Evolutionary conservation across 2,113 vertebrate species (phyloP).

Genomic region (Ochotona curzoniae): DNA sequence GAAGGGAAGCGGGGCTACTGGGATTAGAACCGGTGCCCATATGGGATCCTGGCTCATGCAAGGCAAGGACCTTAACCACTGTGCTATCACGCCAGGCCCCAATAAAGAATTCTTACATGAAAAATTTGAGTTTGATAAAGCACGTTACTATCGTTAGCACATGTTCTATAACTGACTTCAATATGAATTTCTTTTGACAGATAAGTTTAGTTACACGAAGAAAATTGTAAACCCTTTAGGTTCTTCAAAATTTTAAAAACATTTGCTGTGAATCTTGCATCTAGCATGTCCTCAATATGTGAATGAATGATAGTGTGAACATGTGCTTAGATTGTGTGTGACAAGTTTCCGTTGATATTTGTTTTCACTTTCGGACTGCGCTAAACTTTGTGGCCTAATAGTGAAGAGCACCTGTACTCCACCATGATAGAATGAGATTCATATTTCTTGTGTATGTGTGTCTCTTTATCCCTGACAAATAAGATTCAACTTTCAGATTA

Average conservation of each 20-base stretch:
- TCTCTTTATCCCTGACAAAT: constrained; percentile 21
- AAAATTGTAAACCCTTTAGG: neutral
- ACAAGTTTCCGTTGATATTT: constrained; percentile 45
- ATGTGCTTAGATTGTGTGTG: constrained; percentile 26
- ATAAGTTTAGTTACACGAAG: neutral
- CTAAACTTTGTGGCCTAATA: neutral
- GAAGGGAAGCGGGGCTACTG: too few species aligned
- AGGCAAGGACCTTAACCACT: too few species aligned
- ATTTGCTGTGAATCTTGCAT: constrained; percentile 46
- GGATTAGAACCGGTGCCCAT: too few species aligned
- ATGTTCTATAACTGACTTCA: neutral
- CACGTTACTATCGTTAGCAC: neutral
- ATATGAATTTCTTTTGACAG: constrained; percentile 35
- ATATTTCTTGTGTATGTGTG: neutral
- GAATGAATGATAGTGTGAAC: constrained; percentile 16
- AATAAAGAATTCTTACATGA: neutral
- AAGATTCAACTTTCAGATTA: constrained; percentile 72
- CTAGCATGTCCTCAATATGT: constrained; percentile 40
- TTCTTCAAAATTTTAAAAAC: constrained; percentile 62
- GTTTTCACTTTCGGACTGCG: neutral
- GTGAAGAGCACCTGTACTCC: neutral
- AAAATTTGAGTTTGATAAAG: neutral
- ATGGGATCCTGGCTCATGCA: too few species aligned
- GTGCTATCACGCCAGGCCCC: too few species aligned
- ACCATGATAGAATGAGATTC: neutral